These are phyloP conservation scores for Cryptosula pallasiana DNA, from an alignment of 2,888 invertebrate genomes.

Conservation along the genomic window DNA sequence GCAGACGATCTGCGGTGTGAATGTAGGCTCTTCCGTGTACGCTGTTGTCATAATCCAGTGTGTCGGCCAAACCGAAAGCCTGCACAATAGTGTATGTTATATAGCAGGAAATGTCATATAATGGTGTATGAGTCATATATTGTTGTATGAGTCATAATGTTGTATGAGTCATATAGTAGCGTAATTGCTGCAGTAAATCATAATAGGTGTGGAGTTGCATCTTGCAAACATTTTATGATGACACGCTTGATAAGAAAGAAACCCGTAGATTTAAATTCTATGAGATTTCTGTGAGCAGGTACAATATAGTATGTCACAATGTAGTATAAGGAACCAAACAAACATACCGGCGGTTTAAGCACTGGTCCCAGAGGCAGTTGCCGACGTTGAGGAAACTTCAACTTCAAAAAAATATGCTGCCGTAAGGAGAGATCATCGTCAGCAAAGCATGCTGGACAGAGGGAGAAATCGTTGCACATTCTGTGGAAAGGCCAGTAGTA, in stretches of 20 bases:
- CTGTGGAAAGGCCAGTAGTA: no score
- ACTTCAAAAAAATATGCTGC: slow-evolving; percentile 11
- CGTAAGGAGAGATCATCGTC: neutral
- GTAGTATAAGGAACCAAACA: neutral
- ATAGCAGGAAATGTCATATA: no score
- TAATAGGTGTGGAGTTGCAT: no score
- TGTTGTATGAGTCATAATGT: no score
- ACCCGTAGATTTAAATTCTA: no score
- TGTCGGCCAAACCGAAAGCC: slow-evolving; percentile 19
- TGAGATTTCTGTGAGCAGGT: no score
- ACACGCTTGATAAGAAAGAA: no score
- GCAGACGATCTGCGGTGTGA: slow-evolving; percentile 8
- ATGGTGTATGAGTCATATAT: no score
- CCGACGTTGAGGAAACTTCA: slow-evolving; percentile 7
- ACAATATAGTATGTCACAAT: neutral
- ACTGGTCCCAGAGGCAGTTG: slow-evolving; percentile 7
- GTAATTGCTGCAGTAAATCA: no score
- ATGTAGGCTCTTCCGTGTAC: slow-evolving; percentile 6
- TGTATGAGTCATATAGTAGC: no score
- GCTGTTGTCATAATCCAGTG: neutral
- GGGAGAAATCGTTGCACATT: slow-evolving; percentile 23
- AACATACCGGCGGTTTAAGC: neutral
- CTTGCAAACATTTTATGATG: no score
- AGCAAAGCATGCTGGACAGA: slow-evolving; percentile 17
- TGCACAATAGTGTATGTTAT: no score